These are phyloP conservation scores for Apocheima hispidaria DNA, from an alignment of 2,888 invertebrate genomes.

Conservation along the genomic window DNA sequence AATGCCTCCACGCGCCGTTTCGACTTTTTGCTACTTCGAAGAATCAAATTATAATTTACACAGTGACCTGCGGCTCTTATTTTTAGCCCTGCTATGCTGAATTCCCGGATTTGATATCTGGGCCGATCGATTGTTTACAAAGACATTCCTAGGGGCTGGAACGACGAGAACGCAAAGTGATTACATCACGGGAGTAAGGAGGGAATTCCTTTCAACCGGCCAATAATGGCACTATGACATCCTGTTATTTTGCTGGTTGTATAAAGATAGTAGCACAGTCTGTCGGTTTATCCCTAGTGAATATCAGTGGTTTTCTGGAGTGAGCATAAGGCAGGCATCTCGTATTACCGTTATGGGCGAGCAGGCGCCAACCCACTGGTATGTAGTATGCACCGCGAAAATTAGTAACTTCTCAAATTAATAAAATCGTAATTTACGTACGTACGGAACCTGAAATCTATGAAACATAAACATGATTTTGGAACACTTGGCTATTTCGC, in stretches of 20 bases:
- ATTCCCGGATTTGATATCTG: conserved; percentile 42
- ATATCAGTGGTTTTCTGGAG: conserved; percentile 62
- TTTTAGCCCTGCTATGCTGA: conserved; percentile 36
- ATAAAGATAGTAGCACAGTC: conserved; percentile 36
- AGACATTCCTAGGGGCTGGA: conserved; percentile 47
- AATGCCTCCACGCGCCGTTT: conserved; percentile 14
- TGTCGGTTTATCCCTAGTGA: conserved; percentile 52
- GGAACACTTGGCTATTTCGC: not conserved
- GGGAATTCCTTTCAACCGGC: conserved; percentile 37
- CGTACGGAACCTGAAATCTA: not conserved
- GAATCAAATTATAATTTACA: conserved; percentile 38
- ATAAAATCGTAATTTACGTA: conserved; percentile 50
- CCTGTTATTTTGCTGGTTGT: conserved; percentile 37
- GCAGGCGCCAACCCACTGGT: conserved; percentile 69
- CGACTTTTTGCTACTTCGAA: conserved; percentile 35
- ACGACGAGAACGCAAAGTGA: conserved; percentile 31
- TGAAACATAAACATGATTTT: conserved; percentile 2
- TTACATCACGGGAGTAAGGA: conserved; percentile 38
- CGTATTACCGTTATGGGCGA: conserved; percentile 81
- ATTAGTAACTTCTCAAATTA: conserved; percentile 50
- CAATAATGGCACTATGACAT: conserved; percentile 31
- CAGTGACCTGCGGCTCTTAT: conserved; percentile 37
- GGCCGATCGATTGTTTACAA: conserved; percentile 48
- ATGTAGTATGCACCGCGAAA: conserved; percentile 47
- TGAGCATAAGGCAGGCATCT: conserved; percentile 73